phyloP scores from a whole-genome alignment of 2,888 invertebrate species.

The Meghimatium bilineatum region DNA sequence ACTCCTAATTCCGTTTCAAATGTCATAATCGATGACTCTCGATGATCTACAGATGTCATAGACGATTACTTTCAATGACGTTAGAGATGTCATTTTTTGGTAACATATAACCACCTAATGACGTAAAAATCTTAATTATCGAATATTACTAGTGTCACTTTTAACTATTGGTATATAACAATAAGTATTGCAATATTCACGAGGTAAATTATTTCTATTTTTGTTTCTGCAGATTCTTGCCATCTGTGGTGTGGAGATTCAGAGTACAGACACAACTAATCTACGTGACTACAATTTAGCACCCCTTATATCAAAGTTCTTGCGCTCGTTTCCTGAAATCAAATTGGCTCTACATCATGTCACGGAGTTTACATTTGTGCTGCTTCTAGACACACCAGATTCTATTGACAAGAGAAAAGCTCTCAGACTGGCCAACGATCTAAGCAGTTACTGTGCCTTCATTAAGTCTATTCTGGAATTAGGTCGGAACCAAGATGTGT shows the following conservation, averaged over 20 bases:
- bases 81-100: too few species aligned
- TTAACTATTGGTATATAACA: too few species aligned
- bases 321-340: conserved; percentile 3
- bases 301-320: conserved; percentile 19
- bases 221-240: conserved; percentile 9
- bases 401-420: conserved; percentile 42
- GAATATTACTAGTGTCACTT: too few species aligned
- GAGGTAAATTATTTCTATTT: background rate
- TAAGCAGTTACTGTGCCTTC: conserved; percentile 48
- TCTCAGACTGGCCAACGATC: conserved; percentile 44
- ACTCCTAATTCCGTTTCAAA: too few species aligned
- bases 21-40: too few species aligned
- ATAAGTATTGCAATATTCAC: too few species aligned
- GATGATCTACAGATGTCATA: too few species aligned
- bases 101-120: too few species aligned
- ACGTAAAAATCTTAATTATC: too few species aligned
- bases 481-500: conserved; percentile 35
- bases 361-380: conserved; percentile 48
- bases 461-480: conserved; percentile 37
- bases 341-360: conserved; percentile 47
- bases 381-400: conserved; percentile 38
- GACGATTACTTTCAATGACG: too few species aligned
- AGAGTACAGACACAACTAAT: background rate
- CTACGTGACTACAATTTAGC: background rate
- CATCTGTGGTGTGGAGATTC: background rate